Evolutionary conservation across 2,888 invertebrate species (phyloP), one percentile per base, ranked within the genome.

Genomic region (Polietes domitor): DNA sequence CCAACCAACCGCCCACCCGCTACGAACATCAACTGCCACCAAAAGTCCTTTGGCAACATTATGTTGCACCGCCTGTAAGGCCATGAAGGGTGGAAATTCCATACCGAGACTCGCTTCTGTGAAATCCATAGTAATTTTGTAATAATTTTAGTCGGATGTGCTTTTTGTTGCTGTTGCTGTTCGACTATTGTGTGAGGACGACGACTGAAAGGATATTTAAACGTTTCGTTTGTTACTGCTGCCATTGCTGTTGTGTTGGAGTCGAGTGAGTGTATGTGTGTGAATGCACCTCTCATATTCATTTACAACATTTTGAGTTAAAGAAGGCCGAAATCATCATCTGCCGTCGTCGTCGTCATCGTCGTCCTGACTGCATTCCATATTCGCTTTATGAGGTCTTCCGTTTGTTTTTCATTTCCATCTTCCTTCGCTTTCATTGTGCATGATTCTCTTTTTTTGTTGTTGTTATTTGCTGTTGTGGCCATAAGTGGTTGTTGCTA

Each of bases 261-360:
- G 9, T 17, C 53, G 7, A n/a, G n/a, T 28, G 26, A 63, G 32
- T 32, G 63, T n/a, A n/a, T n/a, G n/a, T n/a, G n/a, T n/a, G n/a
- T n/a, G 17, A 28, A 32, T 63, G n/a, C n/a, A n/a, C n/a, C n/a
- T n/a, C n/a, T 63, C 32, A 32, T 17, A 63, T 32, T 17, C 63
- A 63, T 63, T 63, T 63, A 32, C 32, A 63, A 32, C 63, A 63
- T 63, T 83, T 74, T 26, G 72, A 77, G 80, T 83, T 83, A 83
- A 83, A 83, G 78, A 83, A 83, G 80, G 74, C 80, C 77, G 80
- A 83, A 83, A 83, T 83, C 80, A 77, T 21, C 55, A 17, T n/a
- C n/a, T n/a, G n/a, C n/a, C n/a, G n/a, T n/a, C n/a, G n/a, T 26
- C 55, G 15, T 50, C 50, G 80, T 83, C 83, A 83, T 28, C 9